Conservation (phyloP, 2,888 invertebrate species). For the Lasiommata megera region DNA sequence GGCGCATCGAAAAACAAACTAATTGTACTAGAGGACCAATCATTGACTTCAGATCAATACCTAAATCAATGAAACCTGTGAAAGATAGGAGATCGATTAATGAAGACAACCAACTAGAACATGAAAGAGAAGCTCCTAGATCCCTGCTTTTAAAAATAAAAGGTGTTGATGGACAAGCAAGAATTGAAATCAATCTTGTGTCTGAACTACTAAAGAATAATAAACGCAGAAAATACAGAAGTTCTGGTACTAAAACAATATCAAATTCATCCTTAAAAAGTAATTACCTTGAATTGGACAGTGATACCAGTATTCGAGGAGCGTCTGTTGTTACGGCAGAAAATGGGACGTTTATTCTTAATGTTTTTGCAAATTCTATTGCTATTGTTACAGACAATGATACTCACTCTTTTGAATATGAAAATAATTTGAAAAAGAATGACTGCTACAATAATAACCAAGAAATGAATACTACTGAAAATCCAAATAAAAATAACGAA, state of each 20-base stretch:
- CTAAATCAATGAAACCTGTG: slow-evolving; percentile 15
- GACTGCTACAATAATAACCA: too few species aligned
- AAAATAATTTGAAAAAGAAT: not conserved
- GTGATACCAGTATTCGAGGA: not conserved
- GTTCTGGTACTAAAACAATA: slow-evolving; percentile 5
- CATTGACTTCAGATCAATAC: not conserved
- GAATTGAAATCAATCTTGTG: slow-evolving; percentile 50
- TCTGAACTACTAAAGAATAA: slow-evolving; percentile 27
- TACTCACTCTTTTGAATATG: not conserved
- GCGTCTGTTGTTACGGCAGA: slow-evolving; percentile 14
- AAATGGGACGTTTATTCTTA: slow-evolving; percentile 24
- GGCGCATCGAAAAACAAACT: not conserved
- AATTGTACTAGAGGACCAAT: slow-evolving; percentile 4
- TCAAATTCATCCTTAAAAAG: not conserved
- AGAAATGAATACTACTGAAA: not conserved
- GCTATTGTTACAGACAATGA: not conserved
- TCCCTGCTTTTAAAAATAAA: slow-evolving; percentile 47
- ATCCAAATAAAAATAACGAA: not conserved
- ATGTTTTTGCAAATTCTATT: slow-evolving; percentile 18
- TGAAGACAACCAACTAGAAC: slow-evolving; percentile 14
- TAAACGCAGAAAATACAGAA: slow-evolving; percentile 15
- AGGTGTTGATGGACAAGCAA: slow-evolving; percentile 40
- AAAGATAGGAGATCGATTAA: slow-evolving; percentile 48
- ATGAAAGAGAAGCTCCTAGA: not conserved
- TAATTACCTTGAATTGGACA: not conserved